A percentile compares a stretch with the other conserved stretches of the same genome.
phyloP scores from a whole-genome alignment of 2,888 invertebrate genomes.

The Thecophora atra region DNA sequence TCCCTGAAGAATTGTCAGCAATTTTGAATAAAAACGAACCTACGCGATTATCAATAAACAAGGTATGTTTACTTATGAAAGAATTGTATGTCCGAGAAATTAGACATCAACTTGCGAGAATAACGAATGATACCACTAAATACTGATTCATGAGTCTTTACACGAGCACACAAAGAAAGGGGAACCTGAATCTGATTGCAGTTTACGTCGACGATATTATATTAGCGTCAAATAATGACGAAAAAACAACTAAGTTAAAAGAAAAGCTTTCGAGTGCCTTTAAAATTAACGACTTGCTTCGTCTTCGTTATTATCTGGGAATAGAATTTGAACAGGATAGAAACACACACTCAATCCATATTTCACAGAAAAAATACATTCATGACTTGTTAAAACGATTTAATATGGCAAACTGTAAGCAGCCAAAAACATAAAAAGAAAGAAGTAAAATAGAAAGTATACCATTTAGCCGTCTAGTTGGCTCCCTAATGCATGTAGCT shows the following conservation, averaged over 20 bases:
- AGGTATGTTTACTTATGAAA: conserved; percentile 35
- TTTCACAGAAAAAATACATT: not conserved
- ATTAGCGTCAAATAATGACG: conserved; percentile 32
- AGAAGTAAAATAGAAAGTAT: not conserved
- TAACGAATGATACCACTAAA: not conserved
- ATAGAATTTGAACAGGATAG: not conserved
- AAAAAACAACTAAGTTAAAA: conserved; percentile 25
- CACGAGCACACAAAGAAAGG: not conserved
- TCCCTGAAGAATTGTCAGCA: conserved; percentile 33
- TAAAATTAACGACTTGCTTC: conserved; percentile 34
- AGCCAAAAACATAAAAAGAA: not conserved
- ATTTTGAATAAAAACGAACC: not conserved
- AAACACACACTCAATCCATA: not conserved
- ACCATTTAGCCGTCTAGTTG: conserved; percentile 37
- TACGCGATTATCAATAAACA: not conserved
- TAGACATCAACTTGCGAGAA: conserved; percentile 16
- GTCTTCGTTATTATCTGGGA: not conserved
- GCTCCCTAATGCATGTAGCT: conserved; percentile 40
- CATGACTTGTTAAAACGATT: not conserved
- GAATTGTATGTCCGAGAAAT: conserved; percentile 37
- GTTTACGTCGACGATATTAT: conserved; percentile 28
- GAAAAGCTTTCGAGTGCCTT: conserved; percentile 24
- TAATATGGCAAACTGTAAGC: not conserved
- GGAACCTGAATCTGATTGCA: not conserved
- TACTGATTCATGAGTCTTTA: not conserved